These are phyloP conservation scores for Gnatocerus cornutus DNA, from an alignment of 2,888 invertebrate genomes.

Conservation along the genomic window DNA sequence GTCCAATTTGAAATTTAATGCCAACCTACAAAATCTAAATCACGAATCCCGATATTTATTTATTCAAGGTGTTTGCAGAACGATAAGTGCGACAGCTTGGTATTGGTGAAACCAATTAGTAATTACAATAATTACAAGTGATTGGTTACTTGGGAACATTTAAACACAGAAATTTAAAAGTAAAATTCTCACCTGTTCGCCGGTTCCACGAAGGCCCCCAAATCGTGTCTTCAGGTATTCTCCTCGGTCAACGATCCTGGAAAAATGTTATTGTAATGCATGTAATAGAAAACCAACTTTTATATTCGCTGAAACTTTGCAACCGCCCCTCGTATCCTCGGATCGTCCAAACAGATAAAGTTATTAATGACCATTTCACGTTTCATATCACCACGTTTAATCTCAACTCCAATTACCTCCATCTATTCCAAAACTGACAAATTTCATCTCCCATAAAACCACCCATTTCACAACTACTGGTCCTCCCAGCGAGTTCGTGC, in stretches of 20 bases:
- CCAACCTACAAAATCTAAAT: too few relatives aligned
- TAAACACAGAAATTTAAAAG: neutral
- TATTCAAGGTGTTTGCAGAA: neutral
- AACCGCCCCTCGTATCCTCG: too few relatives aligned
- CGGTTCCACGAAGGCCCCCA: conserved; percentile 3
- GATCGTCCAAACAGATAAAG: too few relatives aligned
- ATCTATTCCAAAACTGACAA: too few relatives aligned
- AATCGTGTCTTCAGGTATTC: conserved; percentile 29
- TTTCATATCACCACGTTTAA: neutral
- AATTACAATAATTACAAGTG: neutral
- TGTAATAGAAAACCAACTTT: too few relatives aligned
- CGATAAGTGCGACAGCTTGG: neutral
- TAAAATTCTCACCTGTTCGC: conserved; percentile 11
- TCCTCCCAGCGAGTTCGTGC: conserved; percentile 31
- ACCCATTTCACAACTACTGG: too few relatives aligned
- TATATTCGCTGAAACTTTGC: too few relatives aligned
- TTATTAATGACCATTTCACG: neutral
- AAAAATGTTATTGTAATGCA: conserved; percentile 22
- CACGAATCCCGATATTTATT: neutral
- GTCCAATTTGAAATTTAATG: too few relatives aligned
- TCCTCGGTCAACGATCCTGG: conserved; percentile 27
- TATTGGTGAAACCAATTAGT: conserved; percentile 6
- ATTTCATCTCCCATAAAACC: too few relatives aligned
- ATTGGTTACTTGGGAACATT: neutral
- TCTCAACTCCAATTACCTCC: neutral